Conservation (phyloP, 2,888 invertebrate genomes). For the Diploptera punctata region DNA sequence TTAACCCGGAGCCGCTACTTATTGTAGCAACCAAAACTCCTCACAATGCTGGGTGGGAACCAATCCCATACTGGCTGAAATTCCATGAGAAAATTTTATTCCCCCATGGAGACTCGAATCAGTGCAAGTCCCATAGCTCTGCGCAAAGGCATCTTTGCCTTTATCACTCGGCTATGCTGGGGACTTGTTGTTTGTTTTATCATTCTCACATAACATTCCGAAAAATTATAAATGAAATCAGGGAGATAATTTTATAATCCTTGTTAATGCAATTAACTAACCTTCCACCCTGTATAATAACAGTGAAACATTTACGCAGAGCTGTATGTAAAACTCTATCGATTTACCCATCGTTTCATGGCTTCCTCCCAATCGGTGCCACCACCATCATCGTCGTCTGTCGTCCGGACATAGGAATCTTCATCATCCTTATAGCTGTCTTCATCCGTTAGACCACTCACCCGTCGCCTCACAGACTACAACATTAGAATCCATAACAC, state of each 20-base stretch:
- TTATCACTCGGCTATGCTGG: background rate
- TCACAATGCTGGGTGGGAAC: too few relatives aligned
- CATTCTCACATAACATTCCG: background rate
- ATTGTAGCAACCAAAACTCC: too few relatives aligned
- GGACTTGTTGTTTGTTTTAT: background rate
- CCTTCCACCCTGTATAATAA: background rate
- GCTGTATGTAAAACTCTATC: conserved; percentile 54
- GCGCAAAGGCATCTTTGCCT: too few relatives aligned
- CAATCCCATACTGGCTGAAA: too few relatives aligned
- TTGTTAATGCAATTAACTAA: too few relatives aligned
- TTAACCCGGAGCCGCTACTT: too few relatives aligned
- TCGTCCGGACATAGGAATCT: conserved; percentile 55
- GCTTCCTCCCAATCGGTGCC: conserved; percentile 67
- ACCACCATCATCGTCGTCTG: conserved; percentile 42
- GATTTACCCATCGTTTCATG: conserved; percentile 70
- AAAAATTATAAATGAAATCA: background rate
- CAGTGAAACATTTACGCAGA: background rate
- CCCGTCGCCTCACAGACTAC: conserved; percentile 34
- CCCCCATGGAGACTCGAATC: too few relatives aligned
- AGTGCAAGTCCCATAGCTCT: too few relatives aligned
- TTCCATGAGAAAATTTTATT: too few relatives aligned
- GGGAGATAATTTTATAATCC: background rate
- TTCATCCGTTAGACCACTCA: conserved; percentile 50
- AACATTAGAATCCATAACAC: background rate
- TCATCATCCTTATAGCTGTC: conserved; percentile 48